Conservation (phyloP, 2,888 invertebrate genomes). For the Folsomia manolachei region DNA sequence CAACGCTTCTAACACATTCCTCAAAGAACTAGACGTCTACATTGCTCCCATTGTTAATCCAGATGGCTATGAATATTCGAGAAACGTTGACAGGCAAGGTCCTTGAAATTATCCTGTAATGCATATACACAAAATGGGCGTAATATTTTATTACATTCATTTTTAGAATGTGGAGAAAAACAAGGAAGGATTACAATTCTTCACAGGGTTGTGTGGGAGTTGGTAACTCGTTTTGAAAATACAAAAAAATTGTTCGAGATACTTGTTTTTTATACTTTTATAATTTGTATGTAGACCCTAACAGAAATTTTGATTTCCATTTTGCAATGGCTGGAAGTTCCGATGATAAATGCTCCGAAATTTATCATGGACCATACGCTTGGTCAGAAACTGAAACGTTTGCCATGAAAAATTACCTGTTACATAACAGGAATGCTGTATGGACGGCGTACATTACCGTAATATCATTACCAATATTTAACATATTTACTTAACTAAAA, state of each 20-base stretch:
- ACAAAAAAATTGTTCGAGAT: too few species aligned
- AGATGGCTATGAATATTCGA: conserved; percentile 71
- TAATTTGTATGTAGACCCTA: conserved; percentile 61
- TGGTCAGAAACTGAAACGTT: conserved; percentile 77
- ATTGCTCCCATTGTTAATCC: conserved; percentile 74
- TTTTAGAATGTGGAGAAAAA: conserved; percentile 75
- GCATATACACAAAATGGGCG: too few species aligned
- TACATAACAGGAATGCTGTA: conserved; percentile 17
- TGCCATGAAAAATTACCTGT: conserved; percentile 63
- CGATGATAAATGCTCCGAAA: conserved; percentile 68
- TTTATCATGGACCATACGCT: conserved; percentile 67
- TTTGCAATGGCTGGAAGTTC: conserved; percentile 68
- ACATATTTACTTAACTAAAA: too few species aligned
- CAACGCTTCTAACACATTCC: conserved; percentile 54
- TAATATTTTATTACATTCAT: too few species aligned
- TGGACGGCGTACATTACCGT: conserved; percentile 28
- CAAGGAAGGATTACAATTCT: conserved; percentile 57
- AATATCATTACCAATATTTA: too few species aligned
- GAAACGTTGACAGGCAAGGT: background rate
- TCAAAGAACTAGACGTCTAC: conserved; percentile 63
- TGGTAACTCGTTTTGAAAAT: background rate
- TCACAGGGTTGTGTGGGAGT: conserved; percentile 65
- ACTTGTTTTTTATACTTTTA: background rate
- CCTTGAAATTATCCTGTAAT: too few species aligned
- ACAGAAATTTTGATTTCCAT: conserved; percentile 73